Percentiles rank a stretch among this genome's conserved stretches.
Conservation (phyloP, 2,797 vertebrate species). For the Epinephelus awoara region DNA sequence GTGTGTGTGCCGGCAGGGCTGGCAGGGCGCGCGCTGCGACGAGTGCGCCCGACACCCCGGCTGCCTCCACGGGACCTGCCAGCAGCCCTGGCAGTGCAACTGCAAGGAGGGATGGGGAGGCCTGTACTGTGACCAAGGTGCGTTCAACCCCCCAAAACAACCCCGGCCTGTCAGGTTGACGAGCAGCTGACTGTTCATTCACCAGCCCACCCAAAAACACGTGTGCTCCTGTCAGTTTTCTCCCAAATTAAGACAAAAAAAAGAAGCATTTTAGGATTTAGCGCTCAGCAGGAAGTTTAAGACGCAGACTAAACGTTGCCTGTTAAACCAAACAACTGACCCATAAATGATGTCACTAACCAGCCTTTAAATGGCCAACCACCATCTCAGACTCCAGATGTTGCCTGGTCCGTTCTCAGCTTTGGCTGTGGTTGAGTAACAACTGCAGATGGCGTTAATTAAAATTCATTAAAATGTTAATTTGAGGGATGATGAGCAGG, state of each 20-base stretch:
- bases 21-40: conserved; percentile 89
- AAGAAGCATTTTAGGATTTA: neutral
- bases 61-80: conserved; percentile 88
- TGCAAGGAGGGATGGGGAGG: conserved; percentile 92
- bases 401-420: neutral
- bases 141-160: neutral
- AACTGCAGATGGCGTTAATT: neutral
- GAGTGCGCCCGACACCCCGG: conserved; percentile 86
- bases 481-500: neutral
- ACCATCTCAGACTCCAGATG: neutral
- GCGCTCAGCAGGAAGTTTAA: no score
- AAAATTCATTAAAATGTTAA: neutral
- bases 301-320: neutral
- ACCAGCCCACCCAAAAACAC: neutral
- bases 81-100: conserved; percentile 88
- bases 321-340: neutral
- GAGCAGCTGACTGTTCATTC: accelerated
- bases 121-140: conserved; percentile 88
- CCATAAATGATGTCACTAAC: no score
- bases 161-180: neutral
- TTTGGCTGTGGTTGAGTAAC: neutral
- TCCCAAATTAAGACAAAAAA: neutral
- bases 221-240: neutral
- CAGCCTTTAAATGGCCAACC: neutral
- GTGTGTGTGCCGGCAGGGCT: conserved; percentile 90